These are phyloP conservation scores for Cladopsammia gracilis DNA, from an alignment of 64 coral and sea anemone species.

Conservation along the genomic window DNA sequence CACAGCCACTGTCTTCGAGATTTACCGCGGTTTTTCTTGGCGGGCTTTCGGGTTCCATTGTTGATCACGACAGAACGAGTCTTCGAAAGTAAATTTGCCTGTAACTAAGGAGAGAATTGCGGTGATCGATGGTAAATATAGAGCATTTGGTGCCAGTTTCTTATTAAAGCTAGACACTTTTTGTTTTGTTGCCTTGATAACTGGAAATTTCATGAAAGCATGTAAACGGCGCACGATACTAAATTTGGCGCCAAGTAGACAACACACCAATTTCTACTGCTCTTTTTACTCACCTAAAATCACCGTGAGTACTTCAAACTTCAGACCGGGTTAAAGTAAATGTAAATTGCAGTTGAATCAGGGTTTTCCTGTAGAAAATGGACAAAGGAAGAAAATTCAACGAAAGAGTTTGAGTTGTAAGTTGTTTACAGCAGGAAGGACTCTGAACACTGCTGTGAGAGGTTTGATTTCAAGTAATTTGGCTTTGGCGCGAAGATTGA, in stretches of 20 bases:
- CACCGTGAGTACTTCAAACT: background rate
- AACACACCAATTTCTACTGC: background rate
- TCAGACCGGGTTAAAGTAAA: background rate
- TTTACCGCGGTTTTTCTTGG: background rate
- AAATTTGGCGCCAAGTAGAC: background rate
- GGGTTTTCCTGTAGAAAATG: background rate
- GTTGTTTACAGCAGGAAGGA: background rate
- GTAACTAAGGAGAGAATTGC: background rate
- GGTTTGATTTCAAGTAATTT: too few relatives aligned
- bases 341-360: background rate
- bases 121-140: background rate
- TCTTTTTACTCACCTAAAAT: slow-evolving; percentile 27
- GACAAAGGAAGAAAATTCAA: background rate
- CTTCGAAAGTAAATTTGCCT: too few relatives aligned
- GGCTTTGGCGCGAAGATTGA: background rate
- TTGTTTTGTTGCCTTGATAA: background rate
- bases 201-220: slow-evolving; percentile 1
- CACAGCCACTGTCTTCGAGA: slow-evolving; percentile 45
- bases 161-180: background rate
- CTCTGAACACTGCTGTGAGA: background rate
- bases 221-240: background rate
- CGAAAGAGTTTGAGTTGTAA: background rate
- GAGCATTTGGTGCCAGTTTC: background rate
- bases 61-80: slow-evolving; percentile 2
- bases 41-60: slow-evolving; percentile 1